Evolutionary conservation across 2,888 invertebrate species (phyloP), one percentile per base, ranked within the genome.

Genomic region (Melanargia galathea): DNA sequence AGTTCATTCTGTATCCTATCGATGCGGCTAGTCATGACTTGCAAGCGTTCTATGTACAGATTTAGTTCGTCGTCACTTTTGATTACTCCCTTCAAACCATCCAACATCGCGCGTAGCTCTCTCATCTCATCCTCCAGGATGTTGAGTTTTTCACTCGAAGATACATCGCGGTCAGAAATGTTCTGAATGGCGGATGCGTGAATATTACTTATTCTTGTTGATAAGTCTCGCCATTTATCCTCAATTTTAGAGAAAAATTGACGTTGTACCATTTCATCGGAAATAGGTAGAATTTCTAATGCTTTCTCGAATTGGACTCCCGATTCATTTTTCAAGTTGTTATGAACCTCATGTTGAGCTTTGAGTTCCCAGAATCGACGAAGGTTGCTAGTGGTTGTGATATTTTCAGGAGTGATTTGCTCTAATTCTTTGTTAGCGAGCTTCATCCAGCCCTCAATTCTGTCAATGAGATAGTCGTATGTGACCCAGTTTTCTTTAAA

Each of bases 341-440:
- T 96, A 80, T 97, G 93, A 24, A 97, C 94, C 89, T 97, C 97
- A 74, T 96, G 96, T 74, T 97, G 96, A 0, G 97, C 97, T 82
- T 96, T 97, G 51, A 97, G 83, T 85, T 97, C 97, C 97, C 97
- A 97, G 87, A 97, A 97, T 73, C 96, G 94, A 71, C 96, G 93
- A 83, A 96, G 94, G 74, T 96, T 95, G 59, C 94, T 94, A 10
- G 94, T 93, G 0, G 93, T 93, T 58, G 93, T 93, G 16, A 93
- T 92, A 35, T 93, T 93, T 66, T 94, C 94, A 11, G 93, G 90
- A 0, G 94, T 94, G 40, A 97, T 93, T 26, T 92, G 87, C 64
- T 92, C 92, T 52, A 97, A 83, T 78, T 96, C 95, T 59, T 93
- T 92, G 73, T 96, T 96, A 0, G 96, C 95, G 60, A 93, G 93